Conservation (phyloP, 2,113 vertebrate species). For the Silurus meridionalis region DNA sequence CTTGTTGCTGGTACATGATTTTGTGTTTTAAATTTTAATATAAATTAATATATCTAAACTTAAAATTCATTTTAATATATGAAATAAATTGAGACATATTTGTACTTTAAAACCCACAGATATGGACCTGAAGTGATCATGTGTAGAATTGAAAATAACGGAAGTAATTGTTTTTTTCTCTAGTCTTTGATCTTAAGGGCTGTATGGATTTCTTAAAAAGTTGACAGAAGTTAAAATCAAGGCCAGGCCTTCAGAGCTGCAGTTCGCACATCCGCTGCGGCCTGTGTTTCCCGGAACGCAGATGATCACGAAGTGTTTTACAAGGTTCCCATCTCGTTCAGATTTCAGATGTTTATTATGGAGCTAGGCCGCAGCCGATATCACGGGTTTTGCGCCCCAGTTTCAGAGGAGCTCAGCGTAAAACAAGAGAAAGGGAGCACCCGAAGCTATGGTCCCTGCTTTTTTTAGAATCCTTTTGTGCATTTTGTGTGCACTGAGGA, state of each 20-base stretch:
- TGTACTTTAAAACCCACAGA: not conserved
- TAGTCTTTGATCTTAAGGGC: not conserved
- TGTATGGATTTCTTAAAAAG: not conserved
- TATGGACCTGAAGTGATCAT: not conserved
- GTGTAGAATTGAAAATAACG: not conserved
- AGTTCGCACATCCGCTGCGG: not conserved
- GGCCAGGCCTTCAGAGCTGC: not conserved
- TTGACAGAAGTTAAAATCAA: not conserved
- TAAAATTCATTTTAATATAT: not conserved
- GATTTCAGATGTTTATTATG: too few relatives aligned
- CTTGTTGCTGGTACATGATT: not conserved
- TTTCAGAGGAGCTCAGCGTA: constrained; percentile 1
- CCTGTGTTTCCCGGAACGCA: not conserved
- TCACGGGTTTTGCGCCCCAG: constrained; percentile 13
- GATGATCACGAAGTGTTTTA: not conserved
- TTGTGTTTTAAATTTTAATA: too few relatives aligned
- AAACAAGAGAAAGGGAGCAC: constrained; percentile 17
- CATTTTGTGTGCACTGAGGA: constrained; percentile 18
- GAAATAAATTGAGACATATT: not conserved
- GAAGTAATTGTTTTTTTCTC: not conserved
- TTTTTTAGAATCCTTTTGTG: constrained; percentile 39
- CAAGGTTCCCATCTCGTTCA: not conserved
- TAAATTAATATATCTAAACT: too few relatives aligned
- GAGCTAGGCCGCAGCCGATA: not conserved
- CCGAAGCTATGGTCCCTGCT: not conserved